A percentile compares a stretch with the other conserved stretches of the same genome.
These are phyloP conservation scores for Callyntrura sp. DNA, from an alignment of 2,888 invertebrate species.

Conservation along the genomic window DNA sequence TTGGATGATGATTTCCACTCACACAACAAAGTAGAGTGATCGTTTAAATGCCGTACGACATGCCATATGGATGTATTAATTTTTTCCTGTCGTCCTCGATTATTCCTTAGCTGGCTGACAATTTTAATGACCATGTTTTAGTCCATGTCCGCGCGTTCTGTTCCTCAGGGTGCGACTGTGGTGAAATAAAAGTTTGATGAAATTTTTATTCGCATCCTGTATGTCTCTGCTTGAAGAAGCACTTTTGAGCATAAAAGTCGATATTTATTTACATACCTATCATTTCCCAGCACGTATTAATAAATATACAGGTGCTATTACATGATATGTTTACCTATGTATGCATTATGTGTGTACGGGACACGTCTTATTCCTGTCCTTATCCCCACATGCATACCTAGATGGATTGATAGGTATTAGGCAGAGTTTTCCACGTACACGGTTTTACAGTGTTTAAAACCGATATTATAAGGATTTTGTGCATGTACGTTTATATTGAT, in stretches of 20 bases:
- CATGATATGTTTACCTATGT: not conserved
- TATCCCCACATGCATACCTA: not conserved
- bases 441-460: not conserved
- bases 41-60: not conserved
- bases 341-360: not conserved
- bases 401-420: not conserved
- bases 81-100: not conserved
- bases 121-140: not conserved
- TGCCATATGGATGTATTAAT: not conserved
- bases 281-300: constrained; percentile 30
- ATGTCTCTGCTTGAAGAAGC: constrained; percentile 4
- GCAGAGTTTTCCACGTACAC: not conserved
- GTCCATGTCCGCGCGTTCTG: not conserved
- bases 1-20: constrained; percentile 27
- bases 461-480: constrained; percentile 7
- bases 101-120: not conserved
- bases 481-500: constrained; percentile 46
- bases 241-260: constrained; percentile 4
- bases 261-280: constrained; percentile 28
- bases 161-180: constrained; percentile 10
- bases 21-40: not conserved
- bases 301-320: not conserved
- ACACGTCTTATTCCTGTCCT: not conserved
- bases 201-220: constrained; percentile 44
- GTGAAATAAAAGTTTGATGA: constrained; percentile 18